Evolutionary conservation across 2,113 vertebrate species (phyloP), one percentile per base, ranked within the genome.

Genomic region (Podarcis muralis): DNA sequence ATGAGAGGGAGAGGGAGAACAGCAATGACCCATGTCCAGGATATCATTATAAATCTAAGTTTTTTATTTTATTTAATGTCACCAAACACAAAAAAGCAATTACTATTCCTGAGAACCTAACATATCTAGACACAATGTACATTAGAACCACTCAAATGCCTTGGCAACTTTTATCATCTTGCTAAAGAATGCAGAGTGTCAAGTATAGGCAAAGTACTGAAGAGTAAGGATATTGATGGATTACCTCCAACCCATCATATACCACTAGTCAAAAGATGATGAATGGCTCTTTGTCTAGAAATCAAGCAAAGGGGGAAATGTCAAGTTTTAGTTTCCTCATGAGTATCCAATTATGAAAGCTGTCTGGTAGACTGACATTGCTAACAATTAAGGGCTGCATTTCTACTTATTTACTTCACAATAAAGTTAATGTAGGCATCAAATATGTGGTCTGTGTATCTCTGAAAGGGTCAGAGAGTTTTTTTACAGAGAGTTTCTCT

Each of bases 211-310:
- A 57, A 2, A 85, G 74, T 82, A 85, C 74, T 76, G 69, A 93
- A 92, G 6, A 92, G 37, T 79, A 85, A 85, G 65, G 88, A 93
- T 89, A 90, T 69, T 91, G 94, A 94, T 93, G 93, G 89, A 91
- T 90, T 57, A 4, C 40, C 84, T 75, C 1, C 71, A 75, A 27
- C 92, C 75, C 74, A 65, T 62, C 82, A 18, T 90, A 65, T 16
- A 2, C 13, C 9, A 18, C 37, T 59, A 27, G 77, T 90, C 95
- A 92, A 81, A 3, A 27, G 0, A 16, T 92, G 92, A 96, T 92
- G 88, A 86, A 95, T 89, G 79, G 72, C 82, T 93, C 65, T 92
- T 84, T 68, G 37, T 87, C 92, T 93, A 84, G 90, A 94, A 94
- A 86, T 92, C 80, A 89, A 92, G 79, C 65, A 76, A 84, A 83